These are phyloP conservation scores for Eremophila alpestris DNA, from an alignment of 2,797 vertebrate genomes.

Conservation along the genomic window DNA sequence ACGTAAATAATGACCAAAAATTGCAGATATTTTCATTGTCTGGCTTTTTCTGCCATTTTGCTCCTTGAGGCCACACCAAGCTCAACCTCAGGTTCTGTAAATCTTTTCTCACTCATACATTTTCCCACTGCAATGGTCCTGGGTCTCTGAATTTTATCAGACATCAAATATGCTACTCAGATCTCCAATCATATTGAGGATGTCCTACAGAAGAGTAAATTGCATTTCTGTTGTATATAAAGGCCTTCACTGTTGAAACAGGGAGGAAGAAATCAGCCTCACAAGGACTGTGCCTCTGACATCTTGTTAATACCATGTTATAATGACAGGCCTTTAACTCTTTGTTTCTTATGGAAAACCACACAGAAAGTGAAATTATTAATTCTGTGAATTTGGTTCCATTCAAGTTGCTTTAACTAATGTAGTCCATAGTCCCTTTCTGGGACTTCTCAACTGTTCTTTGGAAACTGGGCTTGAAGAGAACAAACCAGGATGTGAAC, in stretches of 20 bases:
- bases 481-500: neutral
- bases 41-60: neutral
- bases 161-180: neutral
- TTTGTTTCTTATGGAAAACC: neutral
- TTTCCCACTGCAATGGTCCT: neutral
- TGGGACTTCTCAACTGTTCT: neutral
- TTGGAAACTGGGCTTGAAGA: neutral
- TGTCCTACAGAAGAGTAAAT: neutral
- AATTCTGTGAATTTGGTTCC: neutral
- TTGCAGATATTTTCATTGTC: neutral
- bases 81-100: neutral
- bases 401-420: neutral
- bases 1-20: neutral
- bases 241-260: neutral
- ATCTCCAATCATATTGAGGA: neutral
- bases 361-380: neutral
- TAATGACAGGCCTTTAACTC: neutral
- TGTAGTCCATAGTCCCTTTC: neutral
- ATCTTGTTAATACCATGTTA: too few relatives aligned
- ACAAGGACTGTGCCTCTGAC: neutral
- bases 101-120: accelerated
- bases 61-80: neutral
- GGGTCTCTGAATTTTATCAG: neutral
- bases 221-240: neutral
- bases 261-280: neutral